Evolutionary conservation across 53 echinoderm and acorn worm species (phyloP), one percentile per base, ranked within the genome.

Genomic region (Zoroaster sp.): DNA sequence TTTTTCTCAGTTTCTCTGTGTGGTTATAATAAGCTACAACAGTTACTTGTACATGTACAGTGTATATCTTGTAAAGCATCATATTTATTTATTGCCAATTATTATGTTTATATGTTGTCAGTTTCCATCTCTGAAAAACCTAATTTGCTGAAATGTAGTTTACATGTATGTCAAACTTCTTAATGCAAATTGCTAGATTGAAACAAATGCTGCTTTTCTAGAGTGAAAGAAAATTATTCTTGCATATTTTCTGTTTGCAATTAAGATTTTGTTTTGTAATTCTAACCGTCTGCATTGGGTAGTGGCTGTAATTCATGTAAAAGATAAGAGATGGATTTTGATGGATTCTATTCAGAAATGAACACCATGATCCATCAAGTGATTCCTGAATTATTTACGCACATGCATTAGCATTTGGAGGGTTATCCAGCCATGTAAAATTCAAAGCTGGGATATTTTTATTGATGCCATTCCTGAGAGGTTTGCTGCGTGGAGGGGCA

Each of bases 351-450:
- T 65, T 63, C 66, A n/a, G 80, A 66, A 82, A 43, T 82, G 68
- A 67, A 44, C 82, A 44, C 67, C 17, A 36, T 66, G 66, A 82
- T 42, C 66, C 44, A 11, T 43, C 30, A 14, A n/a, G 13, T 15
- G 23, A 47, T 42, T 53, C 6, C 28, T 82, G 82, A 66, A 82
- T 82, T 67, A 67, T 82, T 82, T 82, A 82, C 82, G 45, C 44
- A 42, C 45, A 82, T 82, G 82, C 67, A 82, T 82, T 66, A 82
- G 42, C 45, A 82, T 82, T 66, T 43, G 31, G 82, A 68, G 82
- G 36, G 44, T 40, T 43, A 18, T 9, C 45, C 82, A 18, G 32
- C 15, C 82, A 42, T 82, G 68, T 53, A 68, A 44, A 67, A 66
- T 82, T 67, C 82, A 82, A 44, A 82, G 31, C 20, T 23, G 30